Evolutionary conservation across 2,888 invertebrate genomes (phyloP).

Genomic region (Leptinotarsa peninsularis): DNA sequence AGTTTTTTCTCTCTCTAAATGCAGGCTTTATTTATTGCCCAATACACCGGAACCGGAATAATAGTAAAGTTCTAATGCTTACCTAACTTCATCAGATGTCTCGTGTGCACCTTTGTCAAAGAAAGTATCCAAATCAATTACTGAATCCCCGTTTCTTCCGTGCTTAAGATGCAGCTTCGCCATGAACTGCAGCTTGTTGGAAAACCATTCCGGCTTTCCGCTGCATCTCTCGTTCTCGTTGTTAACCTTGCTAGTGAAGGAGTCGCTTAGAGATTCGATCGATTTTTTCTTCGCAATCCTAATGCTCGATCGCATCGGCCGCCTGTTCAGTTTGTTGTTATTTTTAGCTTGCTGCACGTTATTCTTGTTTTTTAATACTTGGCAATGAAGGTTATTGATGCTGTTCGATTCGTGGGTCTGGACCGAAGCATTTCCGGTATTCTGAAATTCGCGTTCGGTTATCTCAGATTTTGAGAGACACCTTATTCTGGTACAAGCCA

Average conservation of each 20-base stretch:
- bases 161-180: slow-evolving; percentile 55
- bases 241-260: slow-evolving; percentile 52
- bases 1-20: too few relatives aligned
- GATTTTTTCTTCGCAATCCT: slow-evolving; percentile 61
- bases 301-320: slow-evolving; percentile 59
- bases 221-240: slow-evolving; percentile 37
- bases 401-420: slow-evolving; percentile 4
- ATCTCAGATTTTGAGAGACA: background rate
- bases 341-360: slow-evolving; percentile 30
- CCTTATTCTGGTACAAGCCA: background rate
- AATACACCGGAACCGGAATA: too few relatives aligned
- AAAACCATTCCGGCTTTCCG: slow-evolving; percentile 47
- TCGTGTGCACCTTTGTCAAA: slow-evolving; percentile 17
- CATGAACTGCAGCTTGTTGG: slow-evolving; percentile 60
- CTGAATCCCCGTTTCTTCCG: slow-evolving; percentile 40
- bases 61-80: background rate
- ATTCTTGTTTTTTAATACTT: slow-evolving; percentile 15
- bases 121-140: slow-evolving; percentile 34
- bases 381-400: slow-evolving; percentile 5
- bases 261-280: slow-evolving; percentile 55
- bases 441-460: slow-evolving; percentile 12
- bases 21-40: too few relatives aligned
- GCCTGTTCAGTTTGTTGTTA: slow-evolving; percentile 43
- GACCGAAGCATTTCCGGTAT: slow-evolving; percentile 21
- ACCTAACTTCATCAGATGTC: background rate